Evolutionary conservation across 1,140 invertebrate species (phyloP), one percentile per base, ranked within the genome.

Genomic region (Bacillus rossius): DNA sequence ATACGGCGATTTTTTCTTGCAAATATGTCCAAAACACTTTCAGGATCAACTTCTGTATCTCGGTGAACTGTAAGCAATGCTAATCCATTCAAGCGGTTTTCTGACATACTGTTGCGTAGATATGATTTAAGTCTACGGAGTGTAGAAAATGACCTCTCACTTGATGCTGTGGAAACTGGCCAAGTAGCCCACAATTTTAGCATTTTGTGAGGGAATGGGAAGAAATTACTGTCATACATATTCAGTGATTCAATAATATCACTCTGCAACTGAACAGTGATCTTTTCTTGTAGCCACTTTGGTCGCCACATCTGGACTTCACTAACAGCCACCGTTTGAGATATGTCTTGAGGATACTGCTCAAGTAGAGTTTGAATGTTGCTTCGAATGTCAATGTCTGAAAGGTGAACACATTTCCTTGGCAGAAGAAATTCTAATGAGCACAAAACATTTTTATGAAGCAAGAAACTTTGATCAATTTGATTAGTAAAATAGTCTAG

Each of bases 81-180:
- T 22, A 61, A 8, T 16, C 59, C 49, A 48, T 61, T 61, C 37
- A 61, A 38, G n/a, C 54, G 8, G 40, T 20, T 14, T 25, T 60
- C 13, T 23, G 34, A 45, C 26, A 16, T 41, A 56, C 49, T 62
- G 23, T 20, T 61, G 26, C 40, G 55, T 5, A 62, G 42, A 45
- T 61, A 61, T 14, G 59, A 23, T 61, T 55, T 56, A 19, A 62
- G 16, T 47, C 60, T 61, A 22, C 45, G 3, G 19, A 61, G 59
- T 14, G 50, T 34, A 2, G 60, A 62, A 62, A 61, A 61, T 17
- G 16, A 58, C 20, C 60, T 53, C 19, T 57, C 52, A 14, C 17
- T 40, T 23, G 55, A 55, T 19, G 55, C 55, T 55, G 20, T 38
- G 3, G 55, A 54, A 13, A 57, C 55, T 55, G 55, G 55, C 16